Conservation (phyloP, 2,113 vertebrate species). For the Saguinus imperator region DNA sequence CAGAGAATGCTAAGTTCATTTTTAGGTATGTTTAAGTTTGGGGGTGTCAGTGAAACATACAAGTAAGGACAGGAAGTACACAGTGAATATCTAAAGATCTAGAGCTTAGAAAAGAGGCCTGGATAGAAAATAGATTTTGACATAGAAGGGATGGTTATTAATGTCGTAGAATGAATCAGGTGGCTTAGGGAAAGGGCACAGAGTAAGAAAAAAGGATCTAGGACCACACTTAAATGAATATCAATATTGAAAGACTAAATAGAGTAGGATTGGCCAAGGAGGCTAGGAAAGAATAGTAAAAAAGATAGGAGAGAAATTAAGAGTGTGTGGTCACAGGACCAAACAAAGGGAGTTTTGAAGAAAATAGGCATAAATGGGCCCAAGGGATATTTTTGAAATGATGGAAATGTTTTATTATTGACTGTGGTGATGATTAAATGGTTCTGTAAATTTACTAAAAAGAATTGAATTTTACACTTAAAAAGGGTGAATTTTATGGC, state of each 20-base stretch:
- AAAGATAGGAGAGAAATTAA: neutral
- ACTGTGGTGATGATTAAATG: neutral
- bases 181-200: neutral
- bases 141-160: neutral
- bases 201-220: neutral
- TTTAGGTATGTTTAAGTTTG: neutral
- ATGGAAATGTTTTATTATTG: slow-evolving; percentile 23
- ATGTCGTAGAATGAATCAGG: neutral
- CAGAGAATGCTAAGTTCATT: neutral
- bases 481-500: neutral
- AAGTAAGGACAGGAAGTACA: neutral
- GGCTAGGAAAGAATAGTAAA: neutral
- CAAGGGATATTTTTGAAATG: neutral
- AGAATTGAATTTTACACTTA: neutral
- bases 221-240: neutral
- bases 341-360: neutral
- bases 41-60: neutral
- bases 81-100: neutral
- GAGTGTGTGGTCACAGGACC: neutral
- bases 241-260: neutral
- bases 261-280: neutral
- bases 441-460: slow-evolving; percentile 25
- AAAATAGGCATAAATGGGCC: neutral
- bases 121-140: neutral
- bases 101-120: neutral